A percentile compares a stretch with the other conserved stretches of the same genome.
Conservation (phyloP, 2,888 invertebrate genomes). For the Lycaena phlaeas region DNA sequence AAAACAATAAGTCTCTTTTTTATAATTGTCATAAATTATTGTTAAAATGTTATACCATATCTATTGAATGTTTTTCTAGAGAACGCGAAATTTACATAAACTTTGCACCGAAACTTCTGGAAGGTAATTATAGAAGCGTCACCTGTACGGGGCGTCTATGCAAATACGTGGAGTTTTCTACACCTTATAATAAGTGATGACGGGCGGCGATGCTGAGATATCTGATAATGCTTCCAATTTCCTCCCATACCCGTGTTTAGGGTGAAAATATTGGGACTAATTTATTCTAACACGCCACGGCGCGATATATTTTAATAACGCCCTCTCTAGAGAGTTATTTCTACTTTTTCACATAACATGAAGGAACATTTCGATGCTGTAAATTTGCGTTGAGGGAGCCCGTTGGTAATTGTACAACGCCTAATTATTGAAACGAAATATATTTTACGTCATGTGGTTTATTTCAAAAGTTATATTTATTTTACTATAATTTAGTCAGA, state of each 20-base stretch:
- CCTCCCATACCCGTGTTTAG: conserved; percentile 55
- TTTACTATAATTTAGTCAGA: too few relatives aligned
- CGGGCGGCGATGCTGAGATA: conserved; percentile 41
- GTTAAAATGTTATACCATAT: too few relatives aligned
- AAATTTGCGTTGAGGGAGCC: conserved; percentile 29
- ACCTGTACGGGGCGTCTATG: conserved; percentile 50
- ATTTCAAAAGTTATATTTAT: too few relatives aligned
- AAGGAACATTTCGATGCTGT: conserved; percentile 31
- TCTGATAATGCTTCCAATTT: conserved; percentile 67
- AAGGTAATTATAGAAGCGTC: conserved; percentile 64
- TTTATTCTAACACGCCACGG: conserved; percentile 50
- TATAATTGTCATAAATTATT: too few relatives aligned
- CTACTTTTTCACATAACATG: conserved; percentile 49
- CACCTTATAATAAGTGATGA: conserved; percentile 55
- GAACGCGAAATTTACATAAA: conserved; percentile 45
- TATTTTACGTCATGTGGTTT: too few relatives aligned
- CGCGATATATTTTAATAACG: conserved; percentile 70
- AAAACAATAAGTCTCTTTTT: too few relatives aligned
- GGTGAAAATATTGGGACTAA: conserved; percentile 67
- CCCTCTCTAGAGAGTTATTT: conserved; percentile 60
- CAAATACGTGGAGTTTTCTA: conserved; percentile 43
- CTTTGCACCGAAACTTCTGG: conserved; percentile 45
- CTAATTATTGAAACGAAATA: background rate
- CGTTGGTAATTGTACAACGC: too few relatives aligned
- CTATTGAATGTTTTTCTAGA: background rate